Evolutionary conservation across 1,140 invertebrate species (phyloP).

Genomic region (Schmidtea mediterranea): DNA sequence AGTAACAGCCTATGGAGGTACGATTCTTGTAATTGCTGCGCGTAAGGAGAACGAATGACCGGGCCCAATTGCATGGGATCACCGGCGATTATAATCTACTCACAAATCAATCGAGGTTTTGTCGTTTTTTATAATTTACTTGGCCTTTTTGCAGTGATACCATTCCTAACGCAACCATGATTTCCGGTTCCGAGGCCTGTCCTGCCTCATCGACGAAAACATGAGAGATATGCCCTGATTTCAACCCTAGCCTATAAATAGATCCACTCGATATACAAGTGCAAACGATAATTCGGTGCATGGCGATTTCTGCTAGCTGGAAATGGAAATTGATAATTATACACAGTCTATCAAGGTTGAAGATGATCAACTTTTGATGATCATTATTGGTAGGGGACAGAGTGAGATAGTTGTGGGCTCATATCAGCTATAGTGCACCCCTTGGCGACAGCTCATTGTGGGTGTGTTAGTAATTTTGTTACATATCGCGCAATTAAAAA

Average conservation of each 20-base stretch:
- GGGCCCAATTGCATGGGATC: slow-evolving; percentile 70
- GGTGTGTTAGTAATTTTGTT: too few relatives aligned
- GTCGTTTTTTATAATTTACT: too few relatives aligned
- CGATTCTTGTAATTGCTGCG: slow-evolving; percentile 12
- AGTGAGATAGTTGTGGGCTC: too few relatives aligned
- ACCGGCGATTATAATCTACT: slow-evolving; percentile 46
- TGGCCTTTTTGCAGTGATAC: slow-evolving; percentile 20
- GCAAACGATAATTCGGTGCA: slow-evolving; percentile 48
- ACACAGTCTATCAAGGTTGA: too few relatives aligned
- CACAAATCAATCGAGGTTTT: too few relatives aligned
- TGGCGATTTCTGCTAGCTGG: slow-evolving; percentile 29
- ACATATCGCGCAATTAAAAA: too few relatives aligned
- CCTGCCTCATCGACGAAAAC: slow-evolving; percentile 65
- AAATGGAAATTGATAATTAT: too few relatives aligned
- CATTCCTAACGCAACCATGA: slow-evolving; percentile 39
- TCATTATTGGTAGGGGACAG: too few relatives aligned
- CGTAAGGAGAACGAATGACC: slow-evolving; percentile 40
- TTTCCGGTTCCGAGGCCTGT: slow-evolving; percentile 58
- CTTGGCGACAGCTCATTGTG: too few relatives aligned
- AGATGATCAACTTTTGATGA: too few relatives aligned
- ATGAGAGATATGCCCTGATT: slow-evolving; percentile 51
- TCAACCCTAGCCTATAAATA: slow-evolving; percentile 39
- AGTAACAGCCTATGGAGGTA: not conserved
- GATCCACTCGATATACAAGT: slow-evolving; percentile 46
- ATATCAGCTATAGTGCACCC: too few relatives aligned